Evolutionary conservation across 1,140 invertebrate genomes (phyloP), one percentile per base, ranked within the genome.

Genomic region (Zaprionus vittiger): DNA sequence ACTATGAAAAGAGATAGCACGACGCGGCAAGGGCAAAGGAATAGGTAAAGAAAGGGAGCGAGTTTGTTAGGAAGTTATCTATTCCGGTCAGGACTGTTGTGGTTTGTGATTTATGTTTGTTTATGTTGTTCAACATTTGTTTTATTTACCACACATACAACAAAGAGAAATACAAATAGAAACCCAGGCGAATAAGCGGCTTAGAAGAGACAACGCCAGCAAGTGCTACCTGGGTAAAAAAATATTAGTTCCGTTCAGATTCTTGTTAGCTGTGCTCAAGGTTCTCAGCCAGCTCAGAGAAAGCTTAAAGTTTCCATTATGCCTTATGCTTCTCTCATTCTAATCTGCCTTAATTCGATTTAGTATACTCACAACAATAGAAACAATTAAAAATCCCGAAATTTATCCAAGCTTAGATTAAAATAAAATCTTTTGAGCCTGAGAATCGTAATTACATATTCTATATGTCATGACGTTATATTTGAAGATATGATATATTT

Each of bases 41-140:
- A 17, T 17, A 17, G 41, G n/a, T 7, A 68, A 26, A 52, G 20
- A 1, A 44, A 41, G 20, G 5, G 17, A 47, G 24, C 7, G 37
- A 66, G 37, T 66, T 38, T 26, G 47, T 28, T 57, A 26, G 28
- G 34, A 56, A 69, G 80, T 76, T 89, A 90, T 90, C 81, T 90
- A 79, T 89, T 76, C 78, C 79, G 81, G 81, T 89, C 83, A 73
- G 76, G 60, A 70, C 65, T 84, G 81, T 73, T 77, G 73, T 47
- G 85, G 84, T 76, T 85, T 77, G 52, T 89, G 85, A 89, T 89
- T 89, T 89, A 89, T 89, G 85, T 79, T 68, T 68, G 49, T 66
- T 90, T 79, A 79, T 65, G 79, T 81, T 76, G 85, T 82, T 79
- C 80, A 81, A 63, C 85, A 89, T 90, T 89, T 89, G 81, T 89